These are phyloP conservation scores for Mus spicilegus DNA, from an alignment of 2,113 vertebrate species.

Conservation along the genomic window DNA sequence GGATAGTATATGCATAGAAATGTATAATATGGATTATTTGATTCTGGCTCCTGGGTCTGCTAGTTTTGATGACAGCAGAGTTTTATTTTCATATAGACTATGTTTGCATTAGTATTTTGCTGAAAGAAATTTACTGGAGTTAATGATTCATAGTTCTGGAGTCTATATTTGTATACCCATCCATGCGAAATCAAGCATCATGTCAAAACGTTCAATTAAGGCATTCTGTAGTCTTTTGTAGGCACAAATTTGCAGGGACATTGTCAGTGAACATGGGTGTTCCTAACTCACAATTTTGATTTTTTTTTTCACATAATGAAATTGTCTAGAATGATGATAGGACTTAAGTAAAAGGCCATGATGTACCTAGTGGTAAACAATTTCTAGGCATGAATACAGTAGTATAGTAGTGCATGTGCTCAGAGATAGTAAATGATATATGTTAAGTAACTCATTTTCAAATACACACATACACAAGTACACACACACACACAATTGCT, in stretches of 20 bases:
- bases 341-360: neutral
- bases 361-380: neutral
- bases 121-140: neutral
- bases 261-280: accelerated
- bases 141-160: neutral
- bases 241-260: neutral
- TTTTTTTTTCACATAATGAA: neutral
- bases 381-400: neutral
- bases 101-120: neutral
- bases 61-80: neutral
- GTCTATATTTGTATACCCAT: neutral
- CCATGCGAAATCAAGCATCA: neutral
- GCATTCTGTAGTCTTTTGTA: neutral
- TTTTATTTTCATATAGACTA: neutral
- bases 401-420: neutral
- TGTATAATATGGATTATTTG: too few relatives aligned
- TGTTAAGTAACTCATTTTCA: neutral
- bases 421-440: neutral
- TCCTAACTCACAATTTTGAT: neutral
- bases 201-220: neutral
- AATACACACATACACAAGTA: neutral
- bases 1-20: neutral
- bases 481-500: neutral
- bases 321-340: neutral
- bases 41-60: neutral